These are phyloP conservation scores for Pseudopleuronectes americanus DNA, from an alignment of 2,797 vertebrate species.

Conservation along the genomic window DNA sequence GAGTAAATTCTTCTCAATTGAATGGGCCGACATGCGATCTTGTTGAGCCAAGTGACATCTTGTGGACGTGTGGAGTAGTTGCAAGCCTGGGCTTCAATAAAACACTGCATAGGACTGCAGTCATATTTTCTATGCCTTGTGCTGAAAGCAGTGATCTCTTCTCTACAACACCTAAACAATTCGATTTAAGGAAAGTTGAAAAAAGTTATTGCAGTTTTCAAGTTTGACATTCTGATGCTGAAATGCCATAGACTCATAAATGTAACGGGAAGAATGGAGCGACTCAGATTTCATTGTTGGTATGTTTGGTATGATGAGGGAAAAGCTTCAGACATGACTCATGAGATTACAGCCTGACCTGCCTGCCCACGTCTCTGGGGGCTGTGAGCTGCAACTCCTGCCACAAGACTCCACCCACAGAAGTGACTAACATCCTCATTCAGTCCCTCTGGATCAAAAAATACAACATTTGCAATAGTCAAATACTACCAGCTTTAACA, in stretches of 20 bases:
- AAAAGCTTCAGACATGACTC: conserved; percentile 40
- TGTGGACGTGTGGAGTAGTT: conserved; percentile 58
- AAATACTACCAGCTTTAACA: too few species aligned
- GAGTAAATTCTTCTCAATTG: too few species aligned
- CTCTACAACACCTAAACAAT: background rate
- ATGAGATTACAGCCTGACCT: conserved; percentile 20
- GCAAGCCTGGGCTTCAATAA: conserved; percentile 1
- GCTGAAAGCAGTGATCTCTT: background rate
- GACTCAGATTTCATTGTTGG: background rate
- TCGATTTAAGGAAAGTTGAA: background rate
- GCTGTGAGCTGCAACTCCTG: background rate
- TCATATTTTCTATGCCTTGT: background rate
- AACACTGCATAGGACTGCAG: background rate
- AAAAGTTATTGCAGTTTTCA: background rate
- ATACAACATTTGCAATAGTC: too few species aligned
- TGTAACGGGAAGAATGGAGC: background rate
- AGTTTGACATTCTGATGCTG: background rate
- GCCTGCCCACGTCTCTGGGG: conserved; percentile 12
- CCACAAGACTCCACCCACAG: conserved; percentile 11
- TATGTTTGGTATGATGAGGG: conserved; percentile 37
- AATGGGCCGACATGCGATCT: background rate
- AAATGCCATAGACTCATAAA: background rate
- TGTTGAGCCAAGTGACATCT: conserved; percentile 64
- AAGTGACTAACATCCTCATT: conserved; percentile 3
- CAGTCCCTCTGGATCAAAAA: background rate